These are phyloP conservation scores for Dicroscelio sp. DNA, from an alignment of 2,888 invertebrate genomes.

Conservation along the genomic window DNA sequence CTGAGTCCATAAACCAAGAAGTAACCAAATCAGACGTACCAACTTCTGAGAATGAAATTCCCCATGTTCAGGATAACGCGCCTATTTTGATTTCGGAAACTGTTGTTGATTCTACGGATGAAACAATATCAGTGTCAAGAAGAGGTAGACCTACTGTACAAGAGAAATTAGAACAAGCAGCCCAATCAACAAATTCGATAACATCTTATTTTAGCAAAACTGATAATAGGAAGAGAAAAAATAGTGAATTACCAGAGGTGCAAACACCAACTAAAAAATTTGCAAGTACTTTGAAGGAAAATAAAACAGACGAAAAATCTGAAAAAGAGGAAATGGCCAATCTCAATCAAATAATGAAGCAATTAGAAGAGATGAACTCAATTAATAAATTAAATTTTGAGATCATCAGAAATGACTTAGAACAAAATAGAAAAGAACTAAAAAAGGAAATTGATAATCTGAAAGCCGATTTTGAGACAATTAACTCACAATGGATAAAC, in stretches of 20 bases:
- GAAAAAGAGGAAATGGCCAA: neutral
- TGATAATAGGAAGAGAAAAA: neutral
- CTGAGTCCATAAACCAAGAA: no score
- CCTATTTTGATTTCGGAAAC: no score
- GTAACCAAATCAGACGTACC: no score
- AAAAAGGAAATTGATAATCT: neutral
- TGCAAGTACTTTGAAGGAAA: no score
- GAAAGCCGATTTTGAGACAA: neutral
- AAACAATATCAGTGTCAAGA: no score
- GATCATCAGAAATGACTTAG: neutral
- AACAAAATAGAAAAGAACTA: neutral
- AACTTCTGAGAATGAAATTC: no score
- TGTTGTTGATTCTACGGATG: no score
- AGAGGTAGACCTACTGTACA: neutral
- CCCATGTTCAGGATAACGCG: no score
- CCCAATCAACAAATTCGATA: neutral
- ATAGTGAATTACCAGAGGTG: neutral
- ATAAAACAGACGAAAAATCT: no score
- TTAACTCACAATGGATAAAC: neutral
- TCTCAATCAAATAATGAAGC: neutral
- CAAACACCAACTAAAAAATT: neutral
- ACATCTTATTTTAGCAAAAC: no score
- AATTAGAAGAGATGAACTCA: neutral
- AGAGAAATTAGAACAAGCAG: neutral
- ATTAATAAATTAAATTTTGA: no score